Evolutionary conservation across 1,140 invertebrate species (phyloP).

Genomic region (Venturia canescens): DNA sequence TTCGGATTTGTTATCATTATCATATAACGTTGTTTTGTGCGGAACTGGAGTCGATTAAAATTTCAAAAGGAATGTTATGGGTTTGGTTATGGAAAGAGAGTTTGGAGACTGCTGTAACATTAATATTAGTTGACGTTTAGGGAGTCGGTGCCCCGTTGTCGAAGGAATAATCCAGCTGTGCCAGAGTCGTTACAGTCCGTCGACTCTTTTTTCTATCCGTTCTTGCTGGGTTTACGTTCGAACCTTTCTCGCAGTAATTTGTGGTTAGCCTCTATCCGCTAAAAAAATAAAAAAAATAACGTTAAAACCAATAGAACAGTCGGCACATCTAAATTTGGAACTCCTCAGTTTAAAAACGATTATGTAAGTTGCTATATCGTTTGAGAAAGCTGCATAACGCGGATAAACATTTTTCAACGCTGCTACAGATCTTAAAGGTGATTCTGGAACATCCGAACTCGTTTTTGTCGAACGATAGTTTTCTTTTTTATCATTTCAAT

Average conservation of each 20-base stretch:
- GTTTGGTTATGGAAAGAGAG: neutral
- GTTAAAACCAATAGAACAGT: too few species aligned
- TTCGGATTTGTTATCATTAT: neutral
- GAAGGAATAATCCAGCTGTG: conserved; percentile 12
- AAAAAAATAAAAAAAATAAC: neutral
- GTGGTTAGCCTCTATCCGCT: neutral
- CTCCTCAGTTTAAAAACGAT: too few species aligned
- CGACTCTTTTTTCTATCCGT: conserved; percentile 2
- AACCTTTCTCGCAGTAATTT: neutral
- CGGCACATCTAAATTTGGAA: too few species aligned
- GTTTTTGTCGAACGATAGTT: too few species aligned
- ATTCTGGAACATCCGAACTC: too few species aligned
- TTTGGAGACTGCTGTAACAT: conserved; percentile 12
- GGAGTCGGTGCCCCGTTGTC: neutral
- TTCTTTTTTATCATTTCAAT: too few species aligned
- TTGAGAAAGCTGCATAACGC: too few species aligned
- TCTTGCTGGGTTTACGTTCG: neutral
- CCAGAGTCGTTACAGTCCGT: neutral
- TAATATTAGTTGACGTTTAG: conserved; percentile 17
- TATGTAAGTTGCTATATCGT: too few species aligned
- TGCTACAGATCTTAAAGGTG: too few species aligned
- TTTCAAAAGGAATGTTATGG: neutral
- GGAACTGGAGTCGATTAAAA: neutral
- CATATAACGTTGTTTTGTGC: neutral
- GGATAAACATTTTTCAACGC: too few species aligned